phyloP scores from a whole-genome alignment of 2,113 vertebrate species.

The Heliornis fulica region DNA sequence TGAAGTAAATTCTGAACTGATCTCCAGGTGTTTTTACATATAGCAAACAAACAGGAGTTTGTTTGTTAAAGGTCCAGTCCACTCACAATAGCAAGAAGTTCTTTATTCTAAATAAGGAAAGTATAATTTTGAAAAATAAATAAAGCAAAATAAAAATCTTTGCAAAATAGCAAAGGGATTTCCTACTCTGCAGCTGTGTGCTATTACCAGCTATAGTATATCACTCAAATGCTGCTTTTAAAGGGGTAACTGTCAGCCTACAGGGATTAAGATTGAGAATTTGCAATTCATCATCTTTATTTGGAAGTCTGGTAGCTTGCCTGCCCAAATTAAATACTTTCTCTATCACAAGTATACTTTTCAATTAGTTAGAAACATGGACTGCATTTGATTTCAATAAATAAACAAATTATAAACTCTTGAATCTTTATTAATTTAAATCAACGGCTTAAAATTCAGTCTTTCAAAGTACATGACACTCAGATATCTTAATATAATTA shows the following conservation, averaged over 20 bases:
- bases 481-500: slow-evolving; percentile 65
- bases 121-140: slow-evolving; percentile 67
- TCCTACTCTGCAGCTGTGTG: slow-evolving; percentile 66
- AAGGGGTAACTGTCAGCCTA: slow-evolving; percentile 73
- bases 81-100: neutral
- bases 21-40: neutral
- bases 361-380: slow-evolving; percentile 65
- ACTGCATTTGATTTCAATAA: slow-evolving; percentile 64
- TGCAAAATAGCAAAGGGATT: slow-evolving; percentile 66
- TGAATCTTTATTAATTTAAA: slow-evolving; percentile 63
- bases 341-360: slow-evolving; percentile 66
- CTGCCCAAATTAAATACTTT: slow-evolving; percentile 72
- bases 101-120: slow-evolving; percentile 31
- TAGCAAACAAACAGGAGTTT: neutral
- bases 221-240: slow-evolving; percentile 74
- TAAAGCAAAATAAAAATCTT: slow-evolving; percentile 68
- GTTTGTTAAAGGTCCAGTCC: neutral
- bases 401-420: slow-evolving; percentile 60
- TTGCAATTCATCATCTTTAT: slow-evolving; percentile 78
- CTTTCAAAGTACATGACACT: slow-evolving; percentile 45
- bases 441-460: slow-evolving; percentile 63
- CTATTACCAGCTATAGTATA: slow-evolving; percentile 74
- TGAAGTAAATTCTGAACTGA: neutral
- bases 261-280: slow-evolving; percentile 74
- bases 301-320: slow-evolving; percentile 70